Percentiles rank a stretch among this genome's conserved stretches.
Evolutionary conservation across 2,797 vertebrate species (phyloP).

Genomic region (Muraenolepis orangiensis): DNA sequence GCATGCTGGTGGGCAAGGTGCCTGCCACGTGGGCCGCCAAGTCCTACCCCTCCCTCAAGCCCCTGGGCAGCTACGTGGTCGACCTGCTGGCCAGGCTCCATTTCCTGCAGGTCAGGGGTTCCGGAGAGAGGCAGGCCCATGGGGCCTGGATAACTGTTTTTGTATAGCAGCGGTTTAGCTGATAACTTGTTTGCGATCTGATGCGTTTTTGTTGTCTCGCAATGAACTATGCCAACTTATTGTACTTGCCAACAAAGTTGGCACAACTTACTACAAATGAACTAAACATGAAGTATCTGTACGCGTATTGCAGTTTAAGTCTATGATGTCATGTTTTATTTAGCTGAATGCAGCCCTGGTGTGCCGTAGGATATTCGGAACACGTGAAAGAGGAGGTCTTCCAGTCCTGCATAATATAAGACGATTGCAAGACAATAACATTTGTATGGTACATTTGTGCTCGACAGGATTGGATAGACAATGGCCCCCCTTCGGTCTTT

Average conservation of each 20-base stretch:
- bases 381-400: background rate
- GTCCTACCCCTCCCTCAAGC: constrained; percentile 92
- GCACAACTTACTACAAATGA: background rate
- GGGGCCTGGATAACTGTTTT: no score
- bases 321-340: no score
- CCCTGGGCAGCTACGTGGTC: constrained; percentile 83
- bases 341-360: no score
- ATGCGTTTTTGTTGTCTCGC: background rate
- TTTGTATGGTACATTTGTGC: background rate
- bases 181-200: no score
- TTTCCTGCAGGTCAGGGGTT: constrained; percentile 82
- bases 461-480: constrained; percentile 84
- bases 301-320: background rate
- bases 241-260: no score
- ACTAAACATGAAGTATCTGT: no score
- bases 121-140: constrained; percentile 14
- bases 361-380: background rate
- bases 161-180: no score
- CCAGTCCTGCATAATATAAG: background rate
- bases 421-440: no score
- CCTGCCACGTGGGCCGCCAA: constrained; percentile 85
- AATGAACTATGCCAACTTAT: no score
- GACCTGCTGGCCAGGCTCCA: constrained; percentile 83
- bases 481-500: constrained; percentile 82
- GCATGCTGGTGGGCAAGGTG: constrained; percentile 86